Base-by-base conservation (phyloP, 2,797 vertebrate species). In the Botia kubotai region DNA sequence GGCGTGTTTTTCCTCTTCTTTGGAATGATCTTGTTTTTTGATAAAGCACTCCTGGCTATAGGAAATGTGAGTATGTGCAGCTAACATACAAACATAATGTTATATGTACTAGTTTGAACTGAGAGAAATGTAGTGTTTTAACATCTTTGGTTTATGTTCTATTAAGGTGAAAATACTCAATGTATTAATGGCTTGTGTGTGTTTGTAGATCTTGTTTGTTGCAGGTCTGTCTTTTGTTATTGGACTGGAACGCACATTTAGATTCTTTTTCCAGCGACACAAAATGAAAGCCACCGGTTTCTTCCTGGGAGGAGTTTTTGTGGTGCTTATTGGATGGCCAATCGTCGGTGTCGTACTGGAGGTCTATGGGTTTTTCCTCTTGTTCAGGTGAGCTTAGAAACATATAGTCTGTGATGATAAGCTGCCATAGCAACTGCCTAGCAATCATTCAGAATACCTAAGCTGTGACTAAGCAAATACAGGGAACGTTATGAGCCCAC, bases 221-320 rank as follows among this genome's bases (percentile, higher is more conserved):
- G 96, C 96, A 76, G 98, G 97, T 19, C 93, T 99, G 71, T 93
- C 97, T 39, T 99, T 99, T 77, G 97, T 99, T 82, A 99, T 99
- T 0, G 98, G 98, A 3, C 92, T 99, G 87, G 98, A 99, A 93
- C 94, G 98, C 87, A 99, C 97, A 0, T 98, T 99, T 90, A 94
- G 97, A 83, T 99, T 99, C 94, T 99, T 99, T 92, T 99, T 99
- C 91, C 98, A 99, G 90, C 97, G 96, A 79, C 97, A 99, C 91
- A 99, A 99, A 93, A 93, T 98, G 89, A 99, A 99, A 91, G 97
- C 98, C 83, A 98, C 97, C 0, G 89, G 95, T 11, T 99, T 99
- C 91, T 99, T 99, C 90, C 91, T 99, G 73, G 97, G 98, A 14
- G 98, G 98, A 0, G 95, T 99, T 76, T 90, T 97, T n/a, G 94